phyloP scores from a whole-genome alignment of 2,888 invertebrate genomes.

The Acanthacorydalis orientalis region DNA sequence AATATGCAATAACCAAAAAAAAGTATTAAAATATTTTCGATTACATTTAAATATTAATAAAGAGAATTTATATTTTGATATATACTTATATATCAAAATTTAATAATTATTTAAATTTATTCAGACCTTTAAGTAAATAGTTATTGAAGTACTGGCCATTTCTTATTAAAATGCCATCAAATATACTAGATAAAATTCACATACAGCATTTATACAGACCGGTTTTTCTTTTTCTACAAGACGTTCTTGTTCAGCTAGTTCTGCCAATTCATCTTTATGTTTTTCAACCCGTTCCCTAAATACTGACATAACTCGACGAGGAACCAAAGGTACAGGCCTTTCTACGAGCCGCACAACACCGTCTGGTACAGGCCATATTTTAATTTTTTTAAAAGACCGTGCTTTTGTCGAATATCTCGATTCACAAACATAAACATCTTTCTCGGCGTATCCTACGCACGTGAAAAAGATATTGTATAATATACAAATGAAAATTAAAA shows the following conservation, averaged over 20 bases:
- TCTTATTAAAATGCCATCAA: too few relatives aligned
- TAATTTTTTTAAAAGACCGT: slow-evolving; percentile 87
- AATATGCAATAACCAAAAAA: too few relatives aligned
- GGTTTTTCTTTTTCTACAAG: slow-evolving; percentile 73
- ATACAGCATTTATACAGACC: slow-evolving; percentile 24
- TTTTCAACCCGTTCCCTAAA: slow-evolving; percentile 83
- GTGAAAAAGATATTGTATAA: slow-evolving; percentile 4
- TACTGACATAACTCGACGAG: slow-evolving; percentile 79
- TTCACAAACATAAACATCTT: slow-evolving; percentile 94
- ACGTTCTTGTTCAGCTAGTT: slow-evolving; percentile 66
- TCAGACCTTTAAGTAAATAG: too few relatives aligned
- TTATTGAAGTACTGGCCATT: too few relatives aligned
- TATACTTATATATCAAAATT: too few relatives aligned
- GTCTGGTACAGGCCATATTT: slow-evolving; percentile 51
- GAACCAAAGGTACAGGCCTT: slow-evolving; percentile 60
- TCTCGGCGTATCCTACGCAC: slow-evolving; percentile 54
- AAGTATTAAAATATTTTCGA: too few relatives aligned
- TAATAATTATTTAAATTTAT: too few relatives aligned
- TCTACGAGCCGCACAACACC: slow-evolving; percentile 44
- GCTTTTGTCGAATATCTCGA: slow-evolving; percentile 78
- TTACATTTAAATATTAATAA: too few relatives aligned
- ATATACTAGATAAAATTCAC: too few relatives aligned
- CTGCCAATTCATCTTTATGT: slow-evolving; percentile 76
- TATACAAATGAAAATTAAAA: background rate
- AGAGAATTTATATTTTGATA: too few relatives aligned